Percentiles rank a stretch among this genome's conserved stretches.
phyloP scores from a whole-genome alignment of 1,140 invertebrate species.

The Drosophila biarmipes region DNA sequence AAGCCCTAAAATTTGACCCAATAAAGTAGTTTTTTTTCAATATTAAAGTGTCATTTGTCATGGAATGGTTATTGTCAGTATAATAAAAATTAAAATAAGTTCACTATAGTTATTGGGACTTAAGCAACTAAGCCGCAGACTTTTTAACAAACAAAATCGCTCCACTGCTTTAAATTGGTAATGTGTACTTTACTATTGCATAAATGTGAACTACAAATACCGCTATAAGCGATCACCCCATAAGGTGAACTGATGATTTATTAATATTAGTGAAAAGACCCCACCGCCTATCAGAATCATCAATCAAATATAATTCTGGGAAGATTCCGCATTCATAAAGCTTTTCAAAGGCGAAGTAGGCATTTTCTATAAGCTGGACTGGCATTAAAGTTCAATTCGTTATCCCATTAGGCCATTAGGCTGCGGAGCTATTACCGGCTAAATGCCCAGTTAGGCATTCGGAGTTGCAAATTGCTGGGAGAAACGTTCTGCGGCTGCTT shows the following conservation, averaged over 20 bases:
- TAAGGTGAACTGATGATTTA: constrained; percentile 31
- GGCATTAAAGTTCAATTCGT: constrained; percentile 47
- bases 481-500: constrained; percentile 15
- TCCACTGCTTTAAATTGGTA: constrained; percentile 23
- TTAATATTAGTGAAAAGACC: constrained; percentile 32
- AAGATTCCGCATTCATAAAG: constrained; percentile 14
- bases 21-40: too few species aligned
- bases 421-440: constrained; percentile 54
- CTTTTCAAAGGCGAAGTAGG: not conserved
- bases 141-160: not conserved
- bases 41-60: too few species aligned
- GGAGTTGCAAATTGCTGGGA: constrained; percentile 60
- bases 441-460: constrained; percentile 51
- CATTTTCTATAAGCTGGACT: constrained; percentile 22
- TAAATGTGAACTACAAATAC: constrained; percentile 12
- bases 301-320: constrained; percentile 41
- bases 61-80: not conserved
- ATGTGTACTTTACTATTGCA: not conserved
- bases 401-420: constrained; percentile 59
- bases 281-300: constrained; percentile 23
- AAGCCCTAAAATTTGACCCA: too few species aligned
- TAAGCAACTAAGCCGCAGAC: not conserved
- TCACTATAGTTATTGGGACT: not conserved
- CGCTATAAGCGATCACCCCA: constrained; percentile 7
- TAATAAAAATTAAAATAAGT: constrained; percentile 7